phyloP scores from a whole-genome alignment of 2,888 invertebrate species.

The Cremastinae sp. region DNA sequence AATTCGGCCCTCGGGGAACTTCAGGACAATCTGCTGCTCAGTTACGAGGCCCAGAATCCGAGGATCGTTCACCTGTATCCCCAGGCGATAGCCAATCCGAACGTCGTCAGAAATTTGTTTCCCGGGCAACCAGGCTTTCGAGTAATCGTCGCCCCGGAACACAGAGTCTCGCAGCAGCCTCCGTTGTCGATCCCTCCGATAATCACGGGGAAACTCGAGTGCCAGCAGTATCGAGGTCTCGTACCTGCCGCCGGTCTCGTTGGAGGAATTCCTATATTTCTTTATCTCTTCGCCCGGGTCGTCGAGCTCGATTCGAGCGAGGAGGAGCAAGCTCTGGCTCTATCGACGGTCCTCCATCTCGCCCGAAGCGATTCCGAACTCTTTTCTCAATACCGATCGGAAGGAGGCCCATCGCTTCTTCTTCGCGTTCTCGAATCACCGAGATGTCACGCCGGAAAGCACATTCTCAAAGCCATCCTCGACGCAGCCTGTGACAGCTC shows the following conservation, averaged over 20 bases:
- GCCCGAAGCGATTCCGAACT: constrained; percentile 84
- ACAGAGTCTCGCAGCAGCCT: constrained; percentile 80
- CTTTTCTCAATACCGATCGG: constrained; percentile 83
- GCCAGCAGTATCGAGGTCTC: constrained; percentile 82
- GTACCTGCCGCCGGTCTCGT: constrained; percentile 83
- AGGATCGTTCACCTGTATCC: constrained; percentile 82
- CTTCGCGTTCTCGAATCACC: constrained; percentile 85
- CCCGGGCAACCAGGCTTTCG: constrained; percentile 80
- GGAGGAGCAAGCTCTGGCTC: constrained; percentile 84
- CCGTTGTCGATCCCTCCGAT: constrained; percentile 79
- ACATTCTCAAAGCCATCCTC: constrained; percentile 85
- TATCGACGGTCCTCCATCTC: constrained; percentile 83
- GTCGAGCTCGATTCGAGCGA: constrained; percentile 85
- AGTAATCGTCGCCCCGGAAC: constrained; percentile 79
- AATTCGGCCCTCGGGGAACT: constrained; percentile 82
- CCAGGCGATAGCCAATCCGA: constrained; percentile 78
- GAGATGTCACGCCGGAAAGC: constrained; percentile 83
- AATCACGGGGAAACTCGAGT: constrained; percentile 77
- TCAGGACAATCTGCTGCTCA: constrained; percentile 84
- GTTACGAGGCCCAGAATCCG: constrained; percentile 85
- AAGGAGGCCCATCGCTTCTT: constrained; percentile 83
- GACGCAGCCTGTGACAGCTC: constrained; percentile 86
- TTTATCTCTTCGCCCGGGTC: constrained; percentile 87
- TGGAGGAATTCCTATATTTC: constrained; percentile 85
- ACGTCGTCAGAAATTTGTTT: constrained; percentile 78